phyloP scores from a whole-genome alignment of 2,113 vertebrate genomes.

The Glaucidium brasilianum region DNA sequence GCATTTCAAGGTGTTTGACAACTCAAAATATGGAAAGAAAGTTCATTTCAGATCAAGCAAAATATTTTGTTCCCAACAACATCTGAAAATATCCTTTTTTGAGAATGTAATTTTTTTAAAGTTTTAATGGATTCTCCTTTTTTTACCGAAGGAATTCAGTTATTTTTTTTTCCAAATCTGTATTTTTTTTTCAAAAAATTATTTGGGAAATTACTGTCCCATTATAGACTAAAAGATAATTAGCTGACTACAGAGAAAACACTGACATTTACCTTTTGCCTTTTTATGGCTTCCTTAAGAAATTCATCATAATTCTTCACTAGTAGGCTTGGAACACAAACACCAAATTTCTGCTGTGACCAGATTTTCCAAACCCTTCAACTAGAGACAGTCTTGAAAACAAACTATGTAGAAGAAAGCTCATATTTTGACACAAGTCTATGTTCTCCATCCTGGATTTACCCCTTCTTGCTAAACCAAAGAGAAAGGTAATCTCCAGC shows the following conservation, averaged over 20 bases:
- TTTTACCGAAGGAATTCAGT: background rate
- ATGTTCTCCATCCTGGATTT: background rate
- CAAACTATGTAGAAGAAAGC: background rate
- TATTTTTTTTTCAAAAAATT: background rate
- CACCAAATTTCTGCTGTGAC: background rate
- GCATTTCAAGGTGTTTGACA: background rate
- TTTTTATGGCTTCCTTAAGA: background rate
- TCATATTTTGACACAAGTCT: background rate
- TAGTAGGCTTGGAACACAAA: background rate
- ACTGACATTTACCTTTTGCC: background rate
- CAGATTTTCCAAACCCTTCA: background rate
- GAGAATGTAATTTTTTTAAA: background rate
- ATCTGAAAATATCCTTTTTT: background rate
- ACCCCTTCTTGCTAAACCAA: background rate
- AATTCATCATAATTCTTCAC: background rate
- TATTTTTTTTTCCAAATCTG: background rate
- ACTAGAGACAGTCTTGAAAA: background rate
- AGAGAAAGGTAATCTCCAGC: background rate
- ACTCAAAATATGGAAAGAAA: background rate
- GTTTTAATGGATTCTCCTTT: background rate
- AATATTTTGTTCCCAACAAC: background rate
- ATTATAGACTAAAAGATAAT: background rate
- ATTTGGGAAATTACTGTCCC: background rate
- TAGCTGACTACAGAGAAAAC: background rate
- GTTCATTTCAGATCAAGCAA: background rate